Evolutionary conservation across 2,113 vertebrate species (phyloP).

Genomic region (Pyxicephalus adspersus): DNA sequence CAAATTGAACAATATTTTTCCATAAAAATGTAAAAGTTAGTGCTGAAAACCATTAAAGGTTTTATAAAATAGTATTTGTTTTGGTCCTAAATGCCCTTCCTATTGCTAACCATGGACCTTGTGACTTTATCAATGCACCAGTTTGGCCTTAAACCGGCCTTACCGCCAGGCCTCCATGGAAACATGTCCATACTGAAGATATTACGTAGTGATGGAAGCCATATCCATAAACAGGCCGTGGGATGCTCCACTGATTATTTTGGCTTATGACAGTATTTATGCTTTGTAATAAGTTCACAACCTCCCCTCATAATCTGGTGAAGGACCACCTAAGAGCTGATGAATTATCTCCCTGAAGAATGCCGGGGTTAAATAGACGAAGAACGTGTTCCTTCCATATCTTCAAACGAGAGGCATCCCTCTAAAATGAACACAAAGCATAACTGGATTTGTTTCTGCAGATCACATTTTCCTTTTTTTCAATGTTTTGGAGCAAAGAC

Average conservation of each 20-base stretch:
- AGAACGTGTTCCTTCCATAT: not conserved
- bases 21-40: no score
- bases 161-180: not conserved
- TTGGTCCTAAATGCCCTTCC: no score
- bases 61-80: no score
- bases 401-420: not conserved
- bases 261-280: slow-evolving; percentile 9
- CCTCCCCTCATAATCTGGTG: not conserved
- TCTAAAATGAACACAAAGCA: no score
- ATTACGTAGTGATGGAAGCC: slow-evolving; percentile 1
- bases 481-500: no score
- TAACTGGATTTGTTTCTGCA: no score
- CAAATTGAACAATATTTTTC: no score
- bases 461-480: no score
- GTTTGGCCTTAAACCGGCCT: no score
- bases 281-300: slow-evolving; percentile 4
- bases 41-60: no score
- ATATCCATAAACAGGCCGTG: not conserved
- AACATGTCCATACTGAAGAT: not conserved
- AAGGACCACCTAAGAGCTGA: slow-evolving; percentile 34
- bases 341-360: not conserved
- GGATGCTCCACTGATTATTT: slow-evolving; percentile 16
- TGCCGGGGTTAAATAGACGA: slow-evolving; percentile 7
- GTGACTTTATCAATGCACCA: no score
- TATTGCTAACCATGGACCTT: no score